These are phyloP conservation scores for Papilio elwesi DNA, from an alignment of 2,888 invertebrate genomes.

Conservation along the genomic window DNA sequence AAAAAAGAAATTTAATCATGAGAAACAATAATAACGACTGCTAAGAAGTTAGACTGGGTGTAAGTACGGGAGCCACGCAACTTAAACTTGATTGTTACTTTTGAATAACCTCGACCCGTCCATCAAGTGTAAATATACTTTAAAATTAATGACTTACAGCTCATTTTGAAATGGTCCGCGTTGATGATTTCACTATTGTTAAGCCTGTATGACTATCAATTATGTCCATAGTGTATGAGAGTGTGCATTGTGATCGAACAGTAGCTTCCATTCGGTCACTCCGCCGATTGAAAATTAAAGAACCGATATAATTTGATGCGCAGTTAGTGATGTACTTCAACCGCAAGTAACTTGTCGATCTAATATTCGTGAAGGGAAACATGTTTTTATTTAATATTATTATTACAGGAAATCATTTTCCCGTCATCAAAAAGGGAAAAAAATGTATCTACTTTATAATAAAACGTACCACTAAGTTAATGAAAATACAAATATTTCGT, in stretches of 20 bases:
- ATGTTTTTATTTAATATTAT: too few relatives aligned
- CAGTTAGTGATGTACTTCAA: conserved; percentile 63
- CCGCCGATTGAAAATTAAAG: conserved; percentile 81
- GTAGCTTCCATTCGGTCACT: conserved; percentile 79
- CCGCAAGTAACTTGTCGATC: neutral
- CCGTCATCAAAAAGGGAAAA: too few relatives aligned
- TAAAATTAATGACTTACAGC: conserved; percentile 52
- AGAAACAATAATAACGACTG: conserved; percentile 83
- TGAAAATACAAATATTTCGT: too few relatives aligned
- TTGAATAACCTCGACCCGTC: conserved; percentile 63
- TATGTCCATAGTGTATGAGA: conserved; percentile 78
- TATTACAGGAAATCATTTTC: too few relatives aligned
- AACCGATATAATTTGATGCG: conserved; percentile 80
- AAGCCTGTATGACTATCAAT: conserved; percentile 83
- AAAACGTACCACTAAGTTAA: too few relatives aligned
- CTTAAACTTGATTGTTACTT: conserved; percentile 73
- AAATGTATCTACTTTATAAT: too few relatives aligned
- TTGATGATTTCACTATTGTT: conserved; percentile 78
- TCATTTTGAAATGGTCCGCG: conserved; percentile 46
- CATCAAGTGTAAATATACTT: conserved; percentile 50
- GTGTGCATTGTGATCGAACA: conserved; percentile 80
- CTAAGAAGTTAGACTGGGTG: conserved; percentile 80
- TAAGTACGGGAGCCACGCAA: conserved; percentile 84
- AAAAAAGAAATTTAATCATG: conserved; percentile 84
- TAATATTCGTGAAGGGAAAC: neutral